Base-by-base conservation (phyloP, 2,797 vertebrate genomes). In the Cyprinodon diabolis region DNA sequence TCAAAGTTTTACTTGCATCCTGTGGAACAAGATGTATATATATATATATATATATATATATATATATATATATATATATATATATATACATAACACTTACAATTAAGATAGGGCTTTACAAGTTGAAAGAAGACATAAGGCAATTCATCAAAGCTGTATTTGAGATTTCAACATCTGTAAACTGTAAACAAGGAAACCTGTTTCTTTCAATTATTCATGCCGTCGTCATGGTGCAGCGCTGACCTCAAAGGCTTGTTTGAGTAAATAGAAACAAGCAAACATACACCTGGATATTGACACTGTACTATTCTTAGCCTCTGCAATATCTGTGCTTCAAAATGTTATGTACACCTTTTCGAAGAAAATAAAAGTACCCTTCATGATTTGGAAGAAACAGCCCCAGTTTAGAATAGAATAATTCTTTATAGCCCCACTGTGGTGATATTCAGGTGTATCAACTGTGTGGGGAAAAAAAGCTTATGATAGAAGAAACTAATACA, bases 1-100 rank as follows among this genome's bases (percentile, higher is more conserved):
- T 66, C 43, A 52, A 67, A 54, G 69, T 57, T 80, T 68, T 58
- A 57, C 68, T 73, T 66, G 74, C 68, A 37, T 69, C 40, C 10
- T 45, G 45, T 21, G 23, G 19, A 74, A 40, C 14, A 65, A 62
- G 43, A 8, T 0, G 51, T 17, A 7, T 30, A 37, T 49, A 71
- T 75, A 60, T 57, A 69, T 75, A 60, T 62, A 74, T 30, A 30
- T 30, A 30, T 30, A 30, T 30, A 30, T 30, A 30, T 30, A 30
- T 30, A 30, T 30, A 30, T 30, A 30, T 30, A 30, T 30, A 30
- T 30, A 30, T 30, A 30, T 30, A 30, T 30, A 30, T 30, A 30
- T 30, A 30, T 30, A 30, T 30, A 30, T 30, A 30, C 3, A 30
- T 30, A 30, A 55, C 65, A 52, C 49, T 74, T 13, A 65, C 15